Evolutionary conservation across 2,888 invertebrate species (phyloP), one percentile per base, ranked within the genome.

Genomic region (Colostygia pectinataria): DNA sequence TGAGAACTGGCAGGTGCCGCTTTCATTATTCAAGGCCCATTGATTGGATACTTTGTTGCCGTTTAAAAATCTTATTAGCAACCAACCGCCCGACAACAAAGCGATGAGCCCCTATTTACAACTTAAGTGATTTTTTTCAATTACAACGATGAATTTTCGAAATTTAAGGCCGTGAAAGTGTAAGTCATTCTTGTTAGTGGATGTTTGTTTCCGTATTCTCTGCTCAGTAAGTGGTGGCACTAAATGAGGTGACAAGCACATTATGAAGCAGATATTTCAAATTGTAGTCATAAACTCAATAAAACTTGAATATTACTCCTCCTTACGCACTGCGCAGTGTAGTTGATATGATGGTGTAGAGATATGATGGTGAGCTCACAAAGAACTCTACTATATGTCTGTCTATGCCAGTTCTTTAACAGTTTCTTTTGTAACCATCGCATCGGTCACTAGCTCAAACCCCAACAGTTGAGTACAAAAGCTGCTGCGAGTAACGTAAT

Each of bases 51-150:
- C 88, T 89, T 87, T 88, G 88, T 89, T 83, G 86, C 81, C 86
- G 85, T 88, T 89, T 89, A 89, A 90, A 90, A 89, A 88, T 86
- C 86, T 89, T 88, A 88, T 88, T 88, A 89, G 83, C 84, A 83
- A 86, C 87, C 82, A 71, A 65, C 77, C 76, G 37, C 48, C 48
- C 52, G 78, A 77, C 83, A 83, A 86, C 84, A 86, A 86, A 82
- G 74, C 74, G 44, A 50, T 55, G 55, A 55, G 49, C 71, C 76
- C 75, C 79, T 86, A 84, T 86, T 83, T 84, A 81, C 85, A 81
- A 81, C 84, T 69, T 87, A 88, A 89, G 88, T 89, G 89, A 78
- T 88, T 88, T 85, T 80, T 90, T 90, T 90, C 89, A 89, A 89
- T 90, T 88, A 85, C 84, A 70, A 69, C 80, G 73, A 82, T 85